Evolutionary conservation across 2,113 vertebrate genomes (phyloP).

Genomic region (Hypanus sabinus): DNA sequence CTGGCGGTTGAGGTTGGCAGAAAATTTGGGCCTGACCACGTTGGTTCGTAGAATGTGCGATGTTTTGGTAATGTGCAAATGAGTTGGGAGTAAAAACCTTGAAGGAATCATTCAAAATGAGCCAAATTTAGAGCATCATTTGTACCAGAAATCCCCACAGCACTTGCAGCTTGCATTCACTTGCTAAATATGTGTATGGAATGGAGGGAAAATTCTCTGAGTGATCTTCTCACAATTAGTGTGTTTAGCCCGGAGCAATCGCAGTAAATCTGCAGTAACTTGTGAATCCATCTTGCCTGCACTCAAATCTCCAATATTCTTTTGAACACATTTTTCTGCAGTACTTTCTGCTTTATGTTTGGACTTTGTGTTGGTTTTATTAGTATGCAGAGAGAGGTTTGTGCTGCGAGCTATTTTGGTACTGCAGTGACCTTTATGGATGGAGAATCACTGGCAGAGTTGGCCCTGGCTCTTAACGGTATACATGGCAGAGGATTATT

Average conservation of each 20-base stretch:
- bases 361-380: background rate
- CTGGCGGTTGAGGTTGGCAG: too few relatives aligned
- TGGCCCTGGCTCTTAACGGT: background rate
- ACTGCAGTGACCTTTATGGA: background rate
- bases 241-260: background rate
- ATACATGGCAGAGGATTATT: background rate
- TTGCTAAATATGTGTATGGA: background rate
- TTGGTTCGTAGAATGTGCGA: too few relatives aligned
- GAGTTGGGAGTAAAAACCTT: too few relatives aligned
- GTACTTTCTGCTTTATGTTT: background rate
- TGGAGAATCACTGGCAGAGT: background rate
- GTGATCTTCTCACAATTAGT: background rate
- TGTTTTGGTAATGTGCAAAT: too few relatives aligned
- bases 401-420: background rate
- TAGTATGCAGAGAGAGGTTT: slow-evolving; percentile 1
- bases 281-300: background rate
- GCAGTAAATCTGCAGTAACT: background rate
- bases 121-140: too few relatives aligned
- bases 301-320: background rate
- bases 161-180: too few relatives aligned
- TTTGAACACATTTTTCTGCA: background rate
- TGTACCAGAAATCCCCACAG: too few relatives aligned
- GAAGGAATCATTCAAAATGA: too few relatives aligned
- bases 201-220: background rate
- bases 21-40: too few relatives aligned